A percentile compares a stretch with the other conserved stretches of the same genome.
Evolutionary conservation across 2,797 vertebrate species (phyloP).

Genomic region (Molossus alvarezi): DNA sequence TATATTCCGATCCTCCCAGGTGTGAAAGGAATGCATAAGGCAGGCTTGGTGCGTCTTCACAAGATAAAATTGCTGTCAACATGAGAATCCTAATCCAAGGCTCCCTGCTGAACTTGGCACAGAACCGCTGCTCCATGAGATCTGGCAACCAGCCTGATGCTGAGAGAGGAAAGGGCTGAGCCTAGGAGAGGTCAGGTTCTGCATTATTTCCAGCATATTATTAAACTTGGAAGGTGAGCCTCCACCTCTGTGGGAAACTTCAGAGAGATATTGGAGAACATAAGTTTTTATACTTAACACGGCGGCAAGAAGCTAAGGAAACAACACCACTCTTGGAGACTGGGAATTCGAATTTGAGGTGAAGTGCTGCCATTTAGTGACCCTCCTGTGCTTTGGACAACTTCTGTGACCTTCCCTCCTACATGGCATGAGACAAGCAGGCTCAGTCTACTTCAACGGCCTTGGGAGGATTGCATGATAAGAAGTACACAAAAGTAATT

Average conservation of each 20-base stretch:
- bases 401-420: neutral
- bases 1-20: conserved; percentile 34
- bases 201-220: neutral
- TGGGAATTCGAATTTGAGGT: neutral
- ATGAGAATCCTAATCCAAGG: conserved; percentile 43
- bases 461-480: neutral
- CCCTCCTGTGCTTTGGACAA: neutral
- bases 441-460: neutral
- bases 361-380: neutral
- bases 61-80: conserved; percentile 69
- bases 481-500: neutral
- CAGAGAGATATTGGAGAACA: neutral
- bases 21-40: conserved; percentile 56
- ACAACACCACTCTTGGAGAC: neutral
- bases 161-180: conserved; percentile 6
- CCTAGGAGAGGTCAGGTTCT: neutral
- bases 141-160: conserved; percentile 18
- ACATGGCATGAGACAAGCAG: fast-evolving
- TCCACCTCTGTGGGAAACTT: neutral
- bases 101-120: conserved; percentile 65
- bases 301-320: neutral
- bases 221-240: neutral
- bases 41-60: conserved; percentile 36
- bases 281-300: neutral
- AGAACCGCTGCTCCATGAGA: neutral